Evolutionary conservation across 2,113 vertebrate species (phyloP).

Genomic region (Arothron firmamentum): DNA sequence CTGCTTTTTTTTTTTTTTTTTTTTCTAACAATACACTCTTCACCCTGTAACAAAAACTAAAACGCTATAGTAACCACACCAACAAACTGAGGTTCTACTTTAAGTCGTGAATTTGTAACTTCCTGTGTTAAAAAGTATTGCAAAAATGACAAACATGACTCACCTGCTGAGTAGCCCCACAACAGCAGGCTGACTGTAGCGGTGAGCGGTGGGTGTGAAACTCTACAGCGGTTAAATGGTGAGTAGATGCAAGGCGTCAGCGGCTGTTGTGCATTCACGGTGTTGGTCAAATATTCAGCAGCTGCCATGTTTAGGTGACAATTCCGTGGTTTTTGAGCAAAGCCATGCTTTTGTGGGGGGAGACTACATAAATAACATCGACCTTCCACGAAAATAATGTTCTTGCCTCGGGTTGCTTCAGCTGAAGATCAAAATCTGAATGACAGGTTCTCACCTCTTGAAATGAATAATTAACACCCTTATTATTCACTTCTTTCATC

Average conservation of each 20-base stretch:
- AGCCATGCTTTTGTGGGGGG: no score
- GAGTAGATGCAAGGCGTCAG: conserved; percentile 6
- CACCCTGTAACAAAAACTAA: not conserved
- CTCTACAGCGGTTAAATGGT: not conserved
- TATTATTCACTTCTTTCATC: conserved; percentile 32
- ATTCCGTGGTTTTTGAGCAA: no score
- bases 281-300: not conserved
- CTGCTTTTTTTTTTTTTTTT: no score
- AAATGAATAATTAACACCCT: conserved; percentile 30
- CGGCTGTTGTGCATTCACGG: not conserved
- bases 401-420: conserved; percentile 8
- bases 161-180: conserved; percentile 33
- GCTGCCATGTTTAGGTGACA: not conserved
- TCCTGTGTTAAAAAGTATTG: conserved; percentile 43
- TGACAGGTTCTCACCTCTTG: conserved; percentile 16
- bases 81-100: conserved; percentile 16
- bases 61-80: not conserved
- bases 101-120: conserved; percentile 17
- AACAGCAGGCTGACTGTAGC: conserved; percentile 8
- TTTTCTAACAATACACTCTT: no score
- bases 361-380: conserved; percentile 23
- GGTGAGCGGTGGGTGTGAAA: conserved; percentile 18
- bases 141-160: conserved; percentile 32
- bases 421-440: conserved; percentile 19
- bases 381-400: not conserved